Evolutionary conservation across 2,888 invertebrate species (phyloP).

Genomic region (Auanema sp.): DNA sequence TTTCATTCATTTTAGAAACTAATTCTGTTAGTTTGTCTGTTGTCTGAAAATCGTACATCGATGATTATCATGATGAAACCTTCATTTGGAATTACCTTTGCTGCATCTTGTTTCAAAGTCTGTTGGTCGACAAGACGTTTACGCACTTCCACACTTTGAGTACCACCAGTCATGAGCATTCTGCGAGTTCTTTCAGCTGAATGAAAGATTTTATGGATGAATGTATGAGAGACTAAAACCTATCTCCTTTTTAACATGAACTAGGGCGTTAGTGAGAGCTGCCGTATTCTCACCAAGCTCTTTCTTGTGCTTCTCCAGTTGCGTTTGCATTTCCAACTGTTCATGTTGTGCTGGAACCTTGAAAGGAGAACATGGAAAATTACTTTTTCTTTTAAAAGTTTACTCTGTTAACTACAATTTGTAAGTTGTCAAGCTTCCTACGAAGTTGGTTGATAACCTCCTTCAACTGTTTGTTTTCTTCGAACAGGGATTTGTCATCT

Average conservation of each 20-base stretch:
- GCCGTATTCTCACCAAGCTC: conserved; percentile 21
- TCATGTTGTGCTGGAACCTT: conserved; percentile 17
- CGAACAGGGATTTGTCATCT: background rate
- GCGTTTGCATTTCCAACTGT: conserved; percentile 14
- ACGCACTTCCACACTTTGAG: background rate
- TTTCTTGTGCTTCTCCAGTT: conserved; percentile 13
- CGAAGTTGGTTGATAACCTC: background rate
- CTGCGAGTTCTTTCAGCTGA: conserved; percentile 5
- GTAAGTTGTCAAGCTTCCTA: too few relatives aligned
- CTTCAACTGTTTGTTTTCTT: conserved; percentile 2
- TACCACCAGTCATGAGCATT: conserved; percentile 12
- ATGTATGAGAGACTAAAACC: conserved; percentile 3
- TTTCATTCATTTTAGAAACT: conserved; percentile 46
- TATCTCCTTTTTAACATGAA: conserved; percentile 14
- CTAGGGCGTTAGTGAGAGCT: conserved; percentile 10
- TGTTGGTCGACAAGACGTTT: conserved; percentile 10
- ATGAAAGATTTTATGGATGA: background rate
- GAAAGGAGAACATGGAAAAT: background rate
- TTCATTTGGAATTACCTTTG: conserved; percentile 10
- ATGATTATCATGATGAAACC: background rate
- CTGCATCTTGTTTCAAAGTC: conserved; percentile 15
- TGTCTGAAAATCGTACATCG: conserved; percentile 4
- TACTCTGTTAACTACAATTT: too few relatives aligned
- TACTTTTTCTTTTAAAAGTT: background rate
- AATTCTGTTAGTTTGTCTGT: conserved; percentile 31